Conservation (phyloP, 1,140 invertebrate genomes). For the Listronotus bonariensis region DNA sequence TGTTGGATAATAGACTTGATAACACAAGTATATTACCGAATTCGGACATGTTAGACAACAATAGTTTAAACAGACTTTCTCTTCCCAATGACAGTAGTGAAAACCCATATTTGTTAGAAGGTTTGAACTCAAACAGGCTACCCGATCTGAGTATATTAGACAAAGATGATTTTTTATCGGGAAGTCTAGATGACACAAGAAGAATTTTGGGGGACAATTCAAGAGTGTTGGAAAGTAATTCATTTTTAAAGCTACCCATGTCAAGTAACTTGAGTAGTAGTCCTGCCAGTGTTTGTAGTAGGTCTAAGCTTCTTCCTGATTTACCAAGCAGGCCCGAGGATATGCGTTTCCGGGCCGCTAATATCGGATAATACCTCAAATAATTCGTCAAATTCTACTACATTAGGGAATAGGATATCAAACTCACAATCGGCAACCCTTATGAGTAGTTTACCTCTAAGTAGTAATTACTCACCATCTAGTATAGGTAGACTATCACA, state of each 20-base stretch:
- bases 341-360: conserved; percentile 6
- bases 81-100: conserved; percentile 10
- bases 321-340: background rate
- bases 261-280: conserved; percentile 6
- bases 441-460: background rate
- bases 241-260: conserved; percentile 9
- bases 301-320: conserved; percentile 2
- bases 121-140: conserved; percentile 26
- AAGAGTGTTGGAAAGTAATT: background rate
- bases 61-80: background rate
- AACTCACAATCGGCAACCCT: conserved; percentile 6
- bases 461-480: background rate
- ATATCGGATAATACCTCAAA: conserved; percentile 8
- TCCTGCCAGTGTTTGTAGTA: background rate
- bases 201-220: background rate
- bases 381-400: background rate
- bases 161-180: conserved; percentile 19
- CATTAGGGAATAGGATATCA: background rate
- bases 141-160: conserved; percentile 27
- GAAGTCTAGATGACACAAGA: background rate
- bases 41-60: conserved; percentile 1
- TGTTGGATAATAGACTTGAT: conserved; percentile 13
- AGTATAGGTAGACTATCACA: conserved; percentile 1
- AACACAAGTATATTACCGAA: conserved; percentile 6
- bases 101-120: conserved; percentile 30